Evolutionary conservation across 2,113 vertebrate genomes (phyloP), one percentile per base, ranked within the genome.

Genomic region (Hydrolagus affinis): DNA sequence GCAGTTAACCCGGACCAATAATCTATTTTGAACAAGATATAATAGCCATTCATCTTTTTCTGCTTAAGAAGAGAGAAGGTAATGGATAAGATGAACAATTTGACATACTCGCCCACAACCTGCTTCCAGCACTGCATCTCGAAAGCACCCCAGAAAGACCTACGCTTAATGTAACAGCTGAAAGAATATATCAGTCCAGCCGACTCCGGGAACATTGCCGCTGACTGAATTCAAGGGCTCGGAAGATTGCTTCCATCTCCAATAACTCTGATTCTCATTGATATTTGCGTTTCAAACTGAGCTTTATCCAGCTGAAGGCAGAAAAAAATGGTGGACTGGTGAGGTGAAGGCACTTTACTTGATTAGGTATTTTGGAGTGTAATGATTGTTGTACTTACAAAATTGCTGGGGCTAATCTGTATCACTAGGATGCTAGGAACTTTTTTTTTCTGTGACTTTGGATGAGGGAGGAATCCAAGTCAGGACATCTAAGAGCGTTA

Each of bases 31-130:
- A 60, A 7, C 14, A 44, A 7, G 9, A 59, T 25, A 62, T 78
- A 25, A 78, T 25, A 62, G 23, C 76, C 60, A 44, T 21, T 12
- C 3, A 78, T 78, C 25, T 21, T 66, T 64, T 30, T 68, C 64
- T 17, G 32, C 25, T 44, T 62, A 68, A 2, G 32, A 28, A 9
- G 76, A 21, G 19, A 66, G 23, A 83, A 32, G 44, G 14, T 11
- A 83, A 68, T 83, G 60, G 15, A 83, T 30, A 28, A 28, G 62
- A 23, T 66, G 23, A 21, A 19, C 62, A 83, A 66, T 83, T 83
- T 66, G 62, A 83, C 17, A 19, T 10, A 64, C 62, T 66, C 25
- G 66, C 25, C 23, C 15, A 66, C 44, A 32, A 28, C 25, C 78
- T 83, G 60, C 78, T 21, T 12, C 78, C 14, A 11, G 25, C 60